Evolutionary conservation across 2,888 invertebrate species (phyloP), one percentile per base, ranked within the genome.

Genomic region (Epinotia demarniana): DNA sequence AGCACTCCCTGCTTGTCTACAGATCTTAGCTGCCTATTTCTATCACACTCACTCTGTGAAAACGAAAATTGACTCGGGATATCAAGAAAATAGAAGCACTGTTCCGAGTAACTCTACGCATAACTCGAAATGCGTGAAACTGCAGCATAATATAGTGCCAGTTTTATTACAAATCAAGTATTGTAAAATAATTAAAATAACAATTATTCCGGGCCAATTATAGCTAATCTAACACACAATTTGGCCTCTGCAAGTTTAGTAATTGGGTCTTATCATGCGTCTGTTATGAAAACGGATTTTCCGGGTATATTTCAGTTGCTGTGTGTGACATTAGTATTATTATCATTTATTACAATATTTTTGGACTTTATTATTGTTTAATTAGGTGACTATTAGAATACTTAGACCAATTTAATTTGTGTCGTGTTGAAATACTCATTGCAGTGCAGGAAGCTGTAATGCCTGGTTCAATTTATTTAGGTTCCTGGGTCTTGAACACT

Each of bases 211-310:
- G 43, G 58, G 46, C 69, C 58, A 69, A 69, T 69, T 69, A 60
- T 60, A 57, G 11, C 46, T 69, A 69, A 69, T 69, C 58, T 23
- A 60, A 60, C 33, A 63, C 61, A 66, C 63, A 55, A 68, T 63
- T 58, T 60, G 69, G 70, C 49, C 70, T 64, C 69, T 46, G 43
- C 11, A 33, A 19, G 58, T 55, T 71, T 39, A 27, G 62, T 76
- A 66, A 72, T 68, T 72, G 43, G 43, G 43, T 62, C 19, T 75
- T 70, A 71, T 69, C 68, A 19, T 9, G 53, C 39, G 1, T 33
- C 27, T 33, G 60, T 68, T 67, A 61, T 69, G 73, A 62, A 73
- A 74, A 74, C 57, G 68, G 55, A 57, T 74, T 73, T 74, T 74
- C 68, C 73, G 62, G 68, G 73, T 69, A 61, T 73, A 43, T 73